Base-by-base conservation (phyloP, 1,140 invertebrate genomes). In the Tetragonula clypearis region DNA sequence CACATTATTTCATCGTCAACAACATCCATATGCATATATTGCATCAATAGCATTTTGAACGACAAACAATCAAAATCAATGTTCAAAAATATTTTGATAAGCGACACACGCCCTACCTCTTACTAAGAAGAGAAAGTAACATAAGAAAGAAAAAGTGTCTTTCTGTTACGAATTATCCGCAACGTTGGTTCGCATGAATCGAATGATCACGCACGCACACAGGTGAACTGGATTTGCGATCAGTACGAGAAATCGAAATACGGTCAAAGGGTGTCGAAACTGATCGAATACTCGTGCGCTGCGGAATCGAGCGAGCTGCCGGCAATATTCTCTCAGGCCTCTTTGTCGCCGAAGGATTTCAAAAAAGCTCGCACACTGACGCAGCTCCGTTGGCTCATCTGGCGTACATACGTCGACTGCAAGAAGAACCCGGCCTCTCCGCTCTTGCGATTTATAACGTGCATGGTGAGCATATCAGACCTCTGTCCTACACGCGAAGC, bases 371-470 rank as follows among this genome's bases (percentile, higher is more conserved):
- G 69, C 55, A 87, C 91, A 72, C 84, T 94, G 8, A 94, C 91
- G 6, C 95, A 96, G 90, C 77, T 96, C 9, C 91, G 93, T 11
- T 96, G 95, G 95, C 86, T 96, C 19, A 88, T 92, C 21, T 97
- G 96, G 96, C 95, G 97, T 86, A 95, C 95, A 81, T 96, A 95
- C 86, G 90, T 96, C 62, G 95, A 96, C 78, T 94, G 96, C 30
- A 96, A 95, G 91, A 95, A 96, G 86, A 96, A 96, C 88, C 95
- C 95, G 75, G 93, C 93, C 53, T 93, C 95, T 75, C 94, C 95
- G 93, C 90, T 96, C 81, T 93, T 96, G 65, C 95, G 96, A 92
- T 96, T 96, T 90, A 85, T 95, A 65, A 93, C 96, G 49, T 95
- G 96, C 79, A 95, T 97, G 95, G 96, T 96, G 93, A 95, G 82